phyloP scores from a whole-genome alignment of 2,888 invertebrate genomes.

The Phengaris arion region DNA sequence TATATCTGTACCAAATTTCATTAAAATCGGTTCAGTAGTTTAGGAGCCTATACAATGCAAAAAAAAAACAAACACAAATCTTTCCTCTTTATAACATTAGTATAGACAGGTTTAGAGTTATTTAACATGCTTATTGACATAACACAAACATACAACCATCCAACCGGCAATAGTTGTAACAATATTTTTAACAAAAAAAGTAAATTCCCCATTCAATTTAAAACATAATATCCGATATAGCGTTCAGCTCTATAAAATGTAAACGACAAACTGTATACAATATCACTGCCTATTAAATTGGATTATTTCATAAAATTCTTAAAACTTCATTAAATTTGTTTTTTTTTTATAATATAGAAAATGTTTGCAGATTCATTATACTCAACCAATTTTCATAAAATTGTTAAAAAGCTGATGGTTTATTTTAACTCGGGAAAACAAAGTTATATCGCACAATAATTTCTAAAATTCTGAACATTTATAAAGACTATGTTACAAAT shows the following conservation, averaged over 20 bases:
- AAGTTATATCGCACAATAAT: no score
- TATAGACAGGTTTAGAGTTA: neutral
- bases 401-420: neutral
- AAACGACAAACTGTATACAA: neutral
- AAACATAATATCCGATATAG: conserved; percentile 25
- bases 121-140: neutral
- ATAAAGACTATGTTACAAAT: no score
- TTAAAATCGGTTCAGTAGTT: no score
- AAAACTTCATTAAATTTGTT: conserved; percentile 12
- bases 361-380: neutral
- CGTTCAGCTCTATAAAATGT: conserved; percentile 10
- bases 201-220: conserved; percentile 13
- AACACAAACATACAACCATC: neutral
- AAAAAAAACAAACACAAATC: no score
- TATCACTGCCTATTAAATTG: conserved; percentile 9
- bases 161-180: neutral
- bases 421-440: no score
- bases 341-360: neutral
- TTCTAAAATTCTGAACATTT: no score
- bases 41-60: no score
- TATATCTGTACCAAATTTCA: no score
- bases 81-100: no score
- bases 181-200: neutral
- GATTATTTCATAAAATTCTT: conserved; percentile 11
- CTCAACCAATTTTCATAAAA: neutral